Percentiles rank a stretch among this genome's conserved stretches.
Evolutionary conservation across 2,113 vertebrate species (phyloP).

Genomic region (Pampusana beccarii): DNA sequence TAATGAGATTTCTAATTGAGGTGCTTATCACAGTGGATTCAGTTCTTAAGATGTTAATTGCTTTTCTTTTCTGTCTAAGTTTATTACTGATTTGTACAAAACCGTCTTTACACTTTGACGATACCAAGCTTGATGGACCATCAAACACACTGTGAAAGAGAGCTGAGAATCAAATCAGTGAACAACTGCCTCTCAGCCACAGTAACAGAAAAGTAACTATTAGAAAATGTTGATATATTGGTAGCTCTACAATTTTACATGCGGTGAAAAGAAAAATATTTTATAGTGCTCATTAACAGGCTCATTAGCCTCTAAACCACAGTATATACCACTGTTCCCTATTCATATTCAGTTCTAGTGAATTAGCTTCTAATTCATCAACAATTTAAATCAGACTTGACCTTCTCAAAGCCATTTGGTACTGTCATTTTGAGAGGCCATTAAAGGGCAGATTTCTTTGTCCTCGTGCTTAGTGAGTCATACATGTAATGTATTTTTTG

Average conservation of each 20-base stretch:
- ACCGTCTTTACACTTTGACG: slow-evolving; percentile 35
- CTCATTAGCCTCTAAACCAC: slow-evolving; percentile 60
- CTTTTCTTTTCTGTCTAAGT: slow-evolving; percentile 30
- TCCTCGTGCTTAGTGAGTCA: slow-evolving; percentile 55
- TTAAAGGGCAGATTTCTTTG: slow-evolving; percentile 68
- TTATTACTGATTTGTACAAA: slow-evolving; percentile 65
- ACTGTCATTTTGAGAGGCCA: slow-evolving; percentile 63
- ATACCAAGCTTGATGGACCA: slow-evolving; percentile 47
- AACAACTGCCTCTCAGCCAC: not conserved
- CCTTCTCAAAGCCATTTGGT: slow-evolving; percentile 71
- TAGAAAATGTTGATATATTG: not conserved
- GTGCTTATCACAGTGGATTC: slow-evolving; percentile 63
- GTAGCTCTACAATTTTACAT: slow-evolving; percentile 26
- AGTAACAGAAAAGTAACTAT: not conserved
- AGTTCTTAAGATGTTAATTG: slow-evolving; percentile 60
- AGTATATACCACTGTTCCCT: slow-evolving; percentile 41
- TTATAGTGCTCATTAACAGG: slow-evolving; percentile 59
- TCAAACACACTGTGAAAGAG: not conserved
- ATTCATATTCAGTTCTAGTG: slow-evolving; percentile 68
- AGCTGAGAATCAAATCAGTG: not conserved
- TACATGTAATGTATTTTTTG: slow-evolving; percentile 36
- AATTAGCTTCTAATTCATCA: slow-evolving; percentile 76
- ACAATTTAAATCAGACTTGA: slow-evolving; percentile 78
- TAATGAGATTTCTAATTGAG: slow-evolving; percentile 74
- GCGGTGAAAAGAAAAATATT: slow-evolving; percentile 57